Percentiles rank a stretch among this genome's conserved stretches.
phyloP scores from a whole-genome alignment of 2,797 vertebrate genomes.

The Octomys mimax region DNA sequence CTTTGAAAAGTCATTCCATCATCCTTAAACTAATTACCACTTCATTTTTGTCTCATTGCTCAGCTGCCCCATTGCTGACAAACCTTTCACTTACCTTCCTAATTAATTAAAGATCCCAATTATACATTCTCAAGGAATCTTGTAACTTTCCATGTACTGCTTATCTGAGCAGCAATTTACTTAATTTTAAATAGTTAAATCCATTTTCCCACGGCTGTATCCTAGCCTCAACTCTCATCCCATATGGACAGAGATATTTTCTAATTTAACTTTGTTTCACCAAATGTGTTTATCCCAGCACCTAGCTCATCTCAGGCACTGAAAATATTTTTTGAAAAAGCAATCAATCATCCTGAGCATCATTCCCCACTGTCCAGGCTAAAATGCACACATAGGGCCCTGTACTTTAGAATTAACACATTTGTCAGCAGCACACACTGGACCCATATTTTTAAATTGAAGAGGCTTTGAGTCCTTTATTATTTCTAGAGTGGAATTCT shows the following conservation, averaged over 20 bases:
- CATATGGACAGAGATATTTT: background rate
- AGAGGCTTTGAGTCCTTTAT: background rate
- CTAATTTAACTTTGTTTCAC: background rate
- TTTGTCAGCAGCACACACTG: background rate
- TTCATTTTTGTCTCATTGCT: background rate
- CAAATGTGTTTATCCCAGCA: background rate
- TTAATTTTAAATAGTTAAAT: background rate
- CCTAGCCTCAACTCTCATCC: background rate
- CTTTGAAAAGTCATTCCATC: background rate
- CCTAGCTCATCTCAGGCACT: background rate
- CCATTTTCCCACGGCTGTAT: background rate
- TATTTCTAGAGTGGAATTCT: constrained; percentile 2
- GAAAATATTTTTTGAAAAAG: constrained; percentile 24
- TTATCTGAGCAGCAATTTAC: constrained; percentile 12
- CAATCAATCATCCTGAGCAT: background rate
- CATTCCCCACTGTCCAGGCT: background rate
- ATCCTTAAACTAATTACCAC: background rate
- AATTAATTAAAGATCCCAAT: background rate
- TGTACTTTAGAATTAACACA: background rate
- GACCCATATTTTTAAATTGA: background rate
- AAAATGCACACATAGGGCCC: background rate
- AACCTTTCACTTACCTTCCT: background rate
- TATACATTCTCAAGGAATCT: background rate
- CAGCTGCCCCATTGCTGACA: background rate
- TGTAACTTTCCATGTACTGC: background rate